Evolutionary conservation across 1,140 invertebrate genomes (phyloP).

Genomic region (Temnothorax nylanderi): DNA sequence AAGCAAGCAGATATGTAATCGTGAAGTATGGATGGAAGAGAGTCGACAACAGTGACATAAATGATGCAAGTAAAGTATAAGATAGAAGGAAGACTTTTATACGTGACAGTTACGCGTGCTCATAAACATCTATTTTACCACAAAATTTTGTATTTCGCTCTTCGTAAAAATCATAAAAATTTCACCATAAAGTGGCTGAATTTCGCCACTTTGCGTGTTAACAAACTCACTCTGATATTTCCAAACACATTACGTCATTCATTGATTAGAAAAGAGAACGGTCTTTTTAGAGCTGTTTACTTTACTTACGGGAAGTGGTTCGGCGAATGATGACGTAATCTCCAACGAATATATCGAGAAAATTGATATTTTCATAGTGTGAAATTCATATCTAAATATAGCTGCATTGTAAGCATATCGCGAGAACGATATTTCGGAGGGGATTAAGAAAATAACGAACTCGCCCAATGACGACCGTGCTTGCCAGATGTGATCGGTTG

Average conservation of each 20-base stretch:
- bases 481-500: constrained; percentile 42
- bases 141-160: constrained; percentile 23
- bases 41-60: constrained; percentile 7
- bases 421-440: constrained; percentile 10
- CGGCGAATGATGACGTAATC: not conserved
- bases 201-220: not conserved
- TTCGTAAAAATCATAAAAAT: not conserved
- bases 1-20: constrained; percentile 8
- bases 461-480: constrained; percentile 14
- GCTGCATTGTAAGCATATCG: constrained; percentile 31
- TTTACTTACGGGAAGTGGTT: not conserved
- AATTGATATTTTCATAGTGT: constrained; percentile 18
- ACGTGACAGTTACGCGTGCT: not conserved
- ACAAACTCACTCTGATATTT: not conserved
- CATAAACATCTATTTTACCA: not conserved
- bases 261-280: constrained; percentile 11
- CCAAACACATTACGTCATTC: not conserved
- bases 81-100: not conserved
- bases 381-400: constrained; percentile 31
- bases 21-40: not conserved
- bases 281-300: constrained; percentile 2
- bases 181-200: not conserved
- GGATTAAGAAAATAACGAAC: constrained; percentile 53
- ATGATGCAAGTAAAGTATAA: not conserved
- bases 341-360: constrained; percentile 3